Evolutionary conservation across 2,113 vertebrate genomes (phyloP).

Genomic region (Anarhynchus alexandrinus): DNA sequence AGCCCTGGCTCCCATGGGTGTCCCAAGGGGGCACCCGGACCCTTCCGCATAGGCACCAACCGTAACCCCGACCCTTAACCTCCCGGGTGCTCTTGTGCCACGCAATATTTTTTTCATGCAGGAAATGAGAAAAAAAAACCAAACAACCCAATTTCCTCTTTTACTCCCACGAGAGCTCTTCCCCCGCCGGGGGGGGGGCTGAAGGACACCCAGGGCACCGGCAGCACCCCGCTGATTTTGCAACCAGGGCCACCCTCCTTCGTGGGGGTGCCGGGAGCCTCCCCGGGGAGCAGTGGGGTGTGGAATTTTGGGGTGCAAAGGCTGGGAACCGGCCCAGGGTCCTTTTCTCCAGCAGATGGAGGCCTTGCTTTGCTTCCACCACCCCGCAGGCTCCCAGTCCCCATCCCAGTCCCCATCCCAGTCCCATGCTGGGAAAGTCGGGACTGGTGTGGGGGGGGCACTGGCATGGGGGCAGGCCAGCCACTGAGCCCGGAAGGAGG

Average conservation of each 20-base stretch:
- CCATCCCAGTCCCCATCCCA: background rate
- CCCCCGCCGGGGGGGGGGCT: background rate
- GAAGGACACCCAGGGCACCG: background rate
- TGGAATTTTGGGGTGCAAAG: background rate
- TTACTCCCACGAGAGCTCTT: background rate
- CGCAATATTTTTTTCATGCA: background rate
- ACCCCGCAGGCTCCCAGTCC: background rate
- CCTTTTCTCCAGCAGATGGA: background rate
- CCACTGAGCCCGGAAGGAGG: background rate
- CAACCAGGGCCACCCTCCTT: background rate
- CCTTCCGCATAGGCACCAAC: too few species aligned
- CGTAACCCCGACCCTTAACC: background rate
- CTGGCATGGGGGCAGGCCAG: background rate
- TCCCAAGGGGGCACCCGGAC: rapidly evolving
- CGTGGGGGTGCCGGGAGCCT: rapidly evolving
- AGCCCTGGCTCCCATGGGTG: rapidly evolving
- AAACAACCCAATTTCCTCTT: background rate
- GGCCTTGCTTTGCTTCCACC: background rate
- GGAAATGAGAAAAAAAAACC: background rate
- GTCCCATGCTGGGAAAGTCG: background rate
- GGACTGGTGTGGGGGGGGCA: too few species aligned
- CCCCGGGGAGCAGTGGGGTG: rapidly evolving
- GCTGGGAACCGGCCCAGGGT: background rate
- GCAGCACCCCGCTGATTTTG: background rate
- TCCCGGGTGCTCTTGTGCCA: rapidly evolving